phyloP scores from a whole-genome alignment of 2,888 invertebrate genomes.

The Smittia aterrima region DNA sequence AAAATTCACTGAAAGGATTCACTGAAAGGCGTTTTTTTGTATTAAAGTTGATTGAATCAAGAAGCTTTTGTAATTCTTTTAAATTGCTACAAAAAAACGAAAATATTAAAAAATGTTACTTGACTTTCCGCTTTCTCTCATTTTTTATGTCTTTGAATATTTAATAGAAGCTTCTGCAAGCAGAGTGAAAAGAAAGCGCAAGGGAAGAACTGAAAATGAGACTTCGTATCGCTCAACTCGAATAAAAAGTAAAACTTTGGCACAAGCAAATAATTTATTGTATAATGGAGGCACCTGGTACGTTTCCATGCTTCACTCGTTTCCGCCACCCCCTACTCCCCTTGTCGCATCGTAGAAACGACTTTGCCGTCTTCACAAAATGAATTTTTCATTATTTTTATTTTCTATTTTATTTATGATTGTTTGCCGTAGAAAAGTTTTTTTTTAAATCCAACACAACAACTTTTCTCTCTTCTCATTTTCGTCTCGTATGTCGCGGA shows the following conservation, averaged over 20 bases:
- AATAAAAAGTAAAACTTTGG: slow-evolving; percentile 23
- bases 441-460: not conserved
- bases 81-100: too few relatives aligned
- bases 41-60: too few relatives aligned
- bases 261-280: slow-evolving; percentile 34
- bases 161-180: not conserved
- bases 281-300: slow-evolving; percentile 42
- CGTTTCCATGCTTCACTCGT: slow-evolving; percentile 9
- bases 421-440: slow-evolving; percentile 19
- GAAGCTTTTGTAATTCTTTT: too few relatives aligned
- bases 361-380: slow-evolving; percentile 18
- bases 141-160: not conserved
- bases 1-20: too few relatives aligned
- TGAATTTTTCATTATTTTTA: slow-evolving; percentile 33
- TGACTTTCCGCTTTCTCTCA: too few relatives aligned
- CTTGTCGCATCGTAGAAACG: not conserved
- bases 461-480: not conserved
- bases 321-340: not conserved
- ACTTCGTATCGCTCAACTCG: not conserved
- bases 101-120: too few relatives aligned
- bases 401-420: slow-evolving; percentile 27
- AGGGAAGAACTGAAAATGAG: slow-evolving; percentile 6
- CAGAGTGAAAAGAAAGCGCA: not conserved
- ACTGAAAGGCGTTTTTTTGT: too few relatives aligned
- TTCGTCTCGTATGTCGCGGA: not conserved